These are phyloP conservation scores for Harpalus rubripes DNA, from an alignment of 2,888 invertebrate genomes.

Conservation along the genomic window DNA sequence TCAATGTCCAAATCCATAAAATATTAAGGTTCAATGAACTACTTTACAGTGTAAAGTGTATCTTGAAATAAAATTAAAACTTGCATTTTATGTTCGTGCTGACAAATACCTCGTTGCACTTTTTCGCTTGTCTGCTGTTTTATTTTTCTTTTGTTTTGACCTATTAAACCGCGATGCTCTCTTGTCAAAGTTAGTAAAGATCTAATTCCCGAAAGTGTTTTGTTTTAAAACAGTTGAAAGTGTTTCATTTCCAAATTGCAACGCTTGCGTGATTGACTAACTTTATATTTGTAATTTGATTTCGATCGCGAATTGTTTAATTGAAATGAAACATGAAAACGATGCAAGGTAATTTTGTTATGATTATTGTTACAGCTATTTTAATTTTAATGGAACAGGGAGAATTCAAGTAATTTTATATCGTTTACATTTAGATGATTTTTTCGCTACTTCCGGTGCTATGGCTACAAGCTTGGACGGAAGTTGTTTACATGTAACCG, in stretches of 20 bases:
- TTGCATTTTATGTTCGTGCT: constrained; percentile 27
- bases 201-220: constrained; percentile 41
- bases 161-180: constrained; percentile 49
- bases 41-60: background rate
- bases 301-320: constrained; percentile 70
- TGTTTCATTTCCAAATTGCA: background rate
- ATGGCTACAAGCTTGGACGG: constrained; percentile 19
- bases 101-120: constrained; percentile 31
- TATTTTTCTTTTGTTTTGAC: constrained; percentile 26
- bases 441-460: constrained; percentile 42
- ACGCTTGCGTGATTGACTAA: constrained; percentile 69
- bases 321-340: constrained; percentile 70
- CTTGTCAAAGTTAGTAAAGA: constrained; percentile 46
- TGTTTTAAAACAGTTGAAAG: constrained; percentile 49
- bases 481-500: constrained; percentile 12
- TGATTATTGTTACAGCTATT: constrained; percentile 43
- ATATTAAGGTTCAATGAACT: constrained; percentile 31
- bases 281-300: constrained; percentile 70
- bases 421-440: background rate
- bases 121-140: constrained; percentile 49
- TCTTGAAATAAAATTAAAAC: constrained; percentile 13
- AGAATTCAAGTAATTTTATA: background rate
- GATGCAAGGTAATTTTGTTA: constrained; percentile 31
- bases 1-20: background rate
- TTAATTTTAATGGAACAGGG: constrained; percentile 24